Evolutionary conservation across 2,113 vertebrate species (phyloP).

Genomic region (Ceyx cyanopectus): DNA sequence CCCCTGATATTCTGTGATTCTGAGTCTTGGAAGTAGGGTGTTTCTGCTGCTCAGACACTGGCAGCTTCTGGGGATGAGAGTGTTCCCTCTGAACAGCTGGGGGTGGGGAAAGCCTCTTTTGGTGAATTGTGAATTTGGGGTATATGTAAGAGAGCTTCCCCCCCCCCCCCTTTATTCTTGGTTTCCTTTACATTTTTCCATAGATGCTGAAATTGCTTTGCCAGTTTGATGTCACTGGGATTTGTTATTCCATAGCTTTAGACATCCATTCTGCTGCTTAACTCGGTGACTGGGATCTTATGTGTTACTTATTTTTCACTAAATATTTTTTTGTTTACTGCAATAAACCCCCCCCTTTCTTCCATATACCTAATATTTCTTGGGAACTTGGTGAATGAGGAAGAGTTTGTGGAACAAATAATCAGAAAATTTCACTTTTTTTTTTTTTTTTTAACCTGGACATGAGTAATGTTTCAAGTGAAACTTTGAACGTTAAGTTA

Average conservation of each 20-base stretch:
- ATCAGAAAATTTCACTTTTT: background rate
- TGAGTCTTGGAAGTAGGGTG: background rate
- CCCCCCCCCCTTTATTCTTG: background rate
- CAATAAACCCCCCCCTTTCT: background rate
- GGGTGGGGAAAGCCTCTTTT: background rate
- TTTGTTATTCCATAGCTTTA: background rate
- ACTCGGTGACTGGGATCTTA: background rate
- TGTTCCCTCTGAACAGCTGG: background rate
- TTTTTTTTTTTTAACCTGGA: background rate
- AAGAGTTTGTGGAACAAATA: background rate
- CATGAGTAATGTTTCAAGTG: background rate
- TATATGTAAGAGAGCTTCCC: background rate
- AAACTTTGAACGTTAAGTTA: background rate
- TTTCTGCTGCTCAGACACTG: background rate
- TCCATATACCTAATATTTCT: background rate
- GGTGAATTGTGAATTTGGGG: background rate
- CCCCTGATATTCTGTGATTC: too few species aligned
- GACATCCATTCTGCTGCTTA: background rate
- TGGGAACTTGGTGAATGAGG: background rate
- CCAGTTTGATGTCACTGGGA: background rate
- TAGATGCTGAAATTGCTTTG: background rate
- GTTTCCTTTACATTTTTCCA: background rate
- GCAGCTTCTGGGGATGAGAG: background rate
- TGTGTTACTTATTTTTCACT: background rate
- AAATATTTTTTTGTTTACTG: background rate